Conservation (phyloP, 2,113 vertebrate genomes). For the Indicator indicator region DNA sequence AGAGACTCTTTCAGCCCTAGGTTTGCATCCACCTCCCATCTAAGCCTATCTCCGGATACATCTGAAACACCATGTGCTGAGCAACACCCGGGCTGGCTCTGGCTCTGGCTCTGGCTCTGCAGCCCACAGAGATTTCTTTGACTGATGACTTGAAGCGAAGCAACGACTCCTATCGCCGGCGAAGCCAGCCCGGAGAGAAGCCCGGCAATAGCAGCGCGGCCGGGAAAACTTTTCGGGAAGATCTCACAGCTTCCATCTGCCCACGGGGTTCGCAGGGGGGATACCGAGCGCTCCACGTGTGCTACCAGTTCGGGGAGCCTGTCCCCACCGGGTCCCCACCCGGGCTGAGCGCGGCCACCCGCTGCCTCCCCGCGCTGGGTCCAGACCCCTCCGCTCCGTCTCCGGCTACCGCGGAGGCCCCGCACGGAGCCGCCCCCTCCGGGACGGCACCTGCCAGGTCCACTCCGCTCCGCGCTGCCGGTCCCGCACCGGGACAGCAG, state of each 20-base stretch:
- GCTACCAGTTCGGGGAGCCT: background rate
- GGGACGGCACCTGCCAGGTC: background rate
- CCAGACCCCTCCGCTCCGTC: background rate
- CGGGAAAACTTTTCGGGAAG: background rate
- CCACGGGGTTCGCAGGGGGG: background rate
- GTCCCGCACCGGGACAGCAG: background rate
- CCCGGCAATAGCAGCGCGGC: accelerated
- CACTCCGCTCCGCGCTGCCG: background rate
- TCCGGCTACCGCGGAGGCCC: background rate
- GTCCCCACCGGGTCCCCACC: background rate
- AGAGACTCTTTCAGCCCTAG: background rate
- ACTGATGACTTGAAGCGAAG: accelerated
- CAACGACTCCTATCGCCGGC: background rate
- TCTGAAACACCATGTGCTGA: accelerated
- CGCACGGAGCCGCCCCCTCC: background rate
- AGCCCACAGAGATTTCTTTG: accelerated
- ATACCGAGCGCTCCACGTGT: background rate
- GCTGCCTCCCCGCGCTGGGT: too few species aligned
- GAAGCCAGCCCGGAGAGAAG: background rate
- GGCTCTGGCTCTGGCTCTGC: background rate
- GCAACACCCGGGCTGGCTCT: background rate
- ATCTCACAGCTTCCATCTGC: background rate
- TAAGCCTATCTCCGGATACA: accelerated
- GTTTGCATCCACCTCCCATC: background rate
- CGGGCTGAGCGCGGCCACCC: background rate